Base-by-base conservation (phyloP, 2,888 invertebrate species). In the Isoperla grammatica region DNA sequence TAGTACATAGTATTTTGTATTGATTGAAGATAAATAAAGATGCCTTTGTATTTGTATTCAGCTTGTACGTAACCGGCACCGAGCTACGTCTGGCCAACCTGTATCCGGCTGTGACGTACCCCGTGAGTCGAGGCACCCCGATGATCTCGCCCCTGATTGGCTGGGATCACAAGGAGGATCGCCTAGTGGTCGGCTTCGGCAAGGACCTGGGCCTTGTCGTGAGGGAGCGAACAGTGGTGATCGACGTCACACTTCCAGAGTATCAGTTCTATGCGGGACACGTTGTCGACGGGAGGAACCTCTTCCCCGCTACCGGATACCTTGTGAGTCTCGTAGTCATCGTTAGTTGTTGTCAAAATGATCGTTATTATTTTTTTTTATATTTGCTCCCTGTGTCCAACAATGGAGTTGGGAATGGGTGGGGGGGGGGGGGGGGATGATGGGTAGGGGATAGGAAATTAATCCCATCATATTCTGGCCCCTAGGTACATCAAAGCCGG, bases 81-180 rank as follows among this genome's bases (percentile, higher is more conserved):
- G 46, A 22, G 8, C 19, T 46, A 6, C 20, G 20, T 2, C n/a
- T 49, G 3, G 80, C 87, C 1, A 83, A 85, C 58, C 76, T 97
- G 42, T 95, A 92, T 73, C 88, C 92, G 0, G 73, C 78, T 22
- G 77, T 92, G 0, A 70, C 81, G 43, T 92, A 84, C 73, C 96
- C 96, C 0, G 95, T 96, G 1, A 87, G 92, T 0, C 81, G 87
- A 29, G 87, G 89, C 1, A 96, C 96, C 0, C 87, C 90, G 0
- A 89, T 89, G 83, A 79, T 95, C 46, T 82, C 90, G 0, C 87
- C 91, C 2, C 76, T 89, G 1, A 82, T 96, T n/a, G 83, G 83
- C 64, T 96, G 95, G 95, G 89, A 95, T 66, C 95, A 96, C 69
- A 79, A 81, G 15, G 83, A 85, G 61, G 83, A 87, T 61, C 88